Base-by-base conservation (phyloP, 2,888 invertebrate genomes). In the Callyntrura sp. region DNA sequence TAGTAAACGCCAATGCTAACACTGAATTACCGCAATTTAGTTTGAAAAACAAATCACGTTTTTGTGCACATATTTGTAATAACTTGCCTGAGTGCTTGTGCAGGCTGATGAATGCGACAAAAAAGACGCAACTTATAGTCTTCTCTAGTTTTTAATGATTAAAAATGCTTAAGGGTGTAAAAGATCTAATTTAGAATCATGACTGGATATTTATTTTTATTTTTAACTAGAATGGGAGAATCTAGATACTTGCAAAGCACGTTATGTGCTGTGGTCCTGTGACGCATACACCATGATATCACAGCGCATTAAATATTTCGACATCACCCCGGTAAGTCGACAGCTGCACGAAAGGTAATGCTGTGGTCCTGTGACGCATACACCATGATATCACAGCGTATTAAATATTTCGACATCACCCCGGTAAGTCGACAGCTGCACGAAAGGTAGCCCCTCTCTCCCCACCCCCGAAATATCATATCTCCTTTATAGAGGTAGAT, bases 361-460 rank as follows among this genome's bases (percentile, higher is more conserved):
- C 45, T 86, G 78, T 86, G 86, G 86, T 62, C 78, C 4, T 86
- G 86, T 55, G 86, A 86, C 25, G 86, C 68, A 43, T 86, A 81
- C 79, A 62, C 43, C 17, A 86, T 86, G 51, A 79, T 86, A 25
- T 79, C 85, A 25, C 86, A 78, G 57, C 43, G 86, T n/a, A 86
- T 86, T 25, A 62, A 43, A 17, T 70, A 62, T 20, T 86, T 51
- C 20, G 79, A 86, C 79, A 23, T 23, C n/a, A 65, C 65, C 8
- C 28, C 60, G 79, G 86, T 86, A 79, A 86, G 55, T 6, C 55
- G n/a, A 14, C 5, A n/a, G n/a, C n/a, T n/a, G n/a, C n/a, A n/a
- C n/a, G n/a, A n/a, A n/a, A n/a, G n/a, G n/a, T n/a, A n/a, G n/a
- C n/a, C n/a, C n/a, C n/a, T n/a, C n/a, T n/a, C n/a, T n/a, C n/a